Conservation (phyloP, 2,888 invertebrate genomes). For the Poecilobothrus nobilitatus region DNA sequence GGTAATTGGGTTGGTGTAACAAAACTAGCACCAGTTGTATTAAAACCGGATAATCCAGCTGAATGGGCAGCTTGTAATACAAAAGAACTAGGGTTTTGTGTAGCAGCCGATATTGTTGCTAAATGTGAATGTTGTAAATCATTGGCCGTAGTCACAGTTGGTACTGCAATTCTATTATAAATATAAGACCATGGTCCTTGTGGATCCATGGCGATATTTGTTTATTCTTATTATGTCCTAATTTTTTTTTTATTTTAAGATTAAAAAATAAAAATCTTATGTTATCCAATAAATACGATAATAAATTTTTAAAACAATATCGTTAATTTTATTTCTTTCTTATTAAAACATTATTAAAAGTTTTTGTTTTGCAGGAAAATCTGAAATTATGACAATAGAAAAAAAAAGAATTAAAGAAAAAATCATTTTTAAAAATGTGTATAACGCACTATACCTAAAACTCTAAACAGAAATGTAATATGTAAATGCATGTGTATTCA, state of each 20-base stretch:
- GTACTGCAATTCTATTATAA: constrained; percentile 68
- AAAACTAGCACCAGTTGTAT: constrained; percentile 47
- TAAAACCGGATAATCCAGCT: constrained; percentile 56
- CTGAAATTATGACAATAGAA: not conserved
- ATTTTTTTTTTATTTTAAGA: not conserved
- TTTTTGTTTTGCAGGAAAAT: not conserved
- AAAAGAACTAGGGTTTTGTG: constrained; percentile 58
- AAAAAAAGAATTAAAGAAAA: not conserved
- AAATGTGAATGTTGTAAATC: constrained; percentile 62
- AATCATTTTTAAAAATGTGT: not conserved
- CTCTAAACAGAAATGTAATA: not conserved
- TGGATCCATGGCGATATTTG: constrained; percentile 60
- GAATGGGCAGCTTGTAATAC: constrained; percentile 55
- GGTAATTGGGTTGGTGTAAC: constrained; percentile 64
- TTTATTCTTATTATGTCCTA: not conserved
- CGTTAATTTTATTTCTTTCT: too few relatives aligned
- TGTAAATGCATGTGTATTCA: not conserved
- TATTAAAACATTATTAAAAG: too few relatives aligned
- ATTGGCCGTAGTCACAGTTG: constrained; percentile 58
- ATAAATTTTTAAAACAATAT: too few relatives aligned
- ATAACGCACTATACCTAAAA: not conserved
- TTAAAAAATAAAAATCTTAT: not conserved
- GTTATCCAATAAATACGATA: too few relatives aligned
- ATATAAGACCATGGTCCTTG: constrained; percentile 76
- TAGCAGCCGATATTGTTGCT: constrained; percentile 45